Conservation (phyloP, 2,113 vertebrate species). For the Sterna hirundo region DNA sequence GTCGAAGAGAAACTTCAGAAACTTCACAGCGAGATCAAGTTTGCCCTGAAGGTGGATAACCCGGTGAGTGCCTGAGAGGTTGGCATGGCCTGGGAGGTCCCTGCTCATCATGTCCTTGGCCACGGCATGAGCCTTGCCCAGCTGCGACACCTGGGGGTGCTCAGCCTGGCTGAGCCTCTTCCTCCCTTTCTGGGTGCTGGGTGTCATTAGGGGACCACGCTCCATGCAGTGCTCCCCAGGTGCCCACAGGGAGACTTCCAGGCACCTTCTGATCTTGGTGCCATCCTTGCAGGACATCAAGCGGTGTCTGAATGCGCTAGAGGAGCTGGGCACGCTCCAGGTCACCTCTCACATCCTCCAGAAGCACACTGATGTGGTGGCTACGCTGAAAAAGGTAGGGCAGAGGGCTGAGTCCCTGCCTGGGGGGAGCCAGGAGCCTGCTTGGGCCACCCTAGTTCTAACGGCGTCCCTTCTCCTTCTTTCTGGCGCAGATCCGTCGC, state of each 20-base stretch:
- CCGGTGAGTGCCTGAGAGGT: conserved; percentile 75
- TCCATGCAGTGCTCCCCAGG: no score
- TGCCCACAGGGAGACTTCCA: neutral
- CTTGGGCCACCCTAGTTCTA: neutral
- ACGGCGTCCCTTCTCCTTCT: neutral
- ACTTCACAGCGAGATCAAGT: conserved; percentile 95
- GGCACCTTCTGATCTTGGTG: neutral
- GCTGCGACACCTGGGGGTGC: fast-evolving
- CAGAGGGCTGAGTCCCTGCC: neutral
- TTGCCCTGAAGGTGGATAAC: conserved; percentile 95
- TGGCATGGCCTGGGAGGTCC: neutral
- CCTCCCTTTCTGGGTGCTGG: neutral
- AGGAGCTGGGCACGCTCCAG: conserved; percentile 87
- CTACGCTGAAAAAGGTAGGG: conserved; percentile 91
- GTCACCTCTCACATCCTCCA: conserved; percentile 96
- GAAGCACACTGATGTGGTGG: conserved; percentile 94
- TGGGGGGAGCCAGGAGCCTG: fast-evolving
- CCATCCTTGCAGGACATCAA: conserved; percentile 84
- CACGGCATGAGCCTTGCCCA: fast-evolving
- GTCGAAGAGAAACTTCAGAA: conserved; percentile 95
- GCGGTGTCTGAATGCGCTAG: conserved; percentile 88
- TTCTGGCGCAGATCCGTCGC: conserved; percentile 84
- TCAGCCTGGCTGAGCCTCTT: neutral
- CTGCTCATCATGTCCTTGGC: fast-evolving
- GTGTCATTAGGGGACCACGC: neutral